These are phyloP conservation scores for Meloe dianella DNA, from an alignment of 2,888 invertebrate species.

Conservation along the genomic window DNA sequence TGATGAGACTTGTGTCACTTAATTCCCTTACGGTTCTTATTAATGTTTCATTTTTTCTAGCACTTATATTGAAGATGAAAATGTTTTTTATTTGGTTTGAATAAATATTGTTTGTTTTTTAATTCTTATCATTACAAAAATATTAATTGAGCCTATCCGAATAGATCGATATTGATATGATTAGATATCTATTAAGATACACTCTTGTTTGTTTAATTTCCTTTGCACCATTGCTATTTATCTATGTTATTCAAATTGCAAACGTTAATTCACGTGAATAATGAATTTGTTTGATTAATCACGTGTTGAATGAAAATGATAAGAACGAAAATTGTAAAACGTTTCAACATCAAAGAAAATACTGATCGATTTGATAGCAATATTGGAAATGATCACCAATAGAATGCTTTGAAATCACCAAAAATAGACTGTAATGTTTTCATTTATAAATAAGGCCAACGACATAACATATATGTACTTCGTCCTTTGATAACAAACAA, in stretches of 20 bases:
- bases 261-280: background rate
- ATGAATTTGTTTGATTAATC: background rate
- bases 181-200: no score
- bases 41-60: no score
- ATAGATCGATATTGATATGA: no score
- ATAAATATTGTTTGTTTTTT: no score
- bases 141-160: no score
- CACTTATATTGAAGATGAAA: no score
- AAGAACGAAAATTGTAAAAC: background rate
- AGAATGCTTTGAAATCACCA: background rate
- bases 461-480: background rate
- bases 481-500: background rate
- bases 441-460: background rate
- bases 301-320: background rate
- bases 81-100: no score
- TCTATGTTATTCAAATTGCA: background rate
- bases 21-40: no score
- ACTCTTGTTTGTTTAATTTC: no score
- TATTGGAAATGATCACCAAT: background rate
- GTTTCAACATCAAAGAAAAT: background rate
- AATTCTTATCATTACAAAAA: no score
- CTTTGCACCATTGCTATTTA: background rate
- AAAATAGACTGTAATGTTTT: background rate
- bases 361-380: background rate
- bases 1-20: no score